Conservation (phyloP, 2,797 vertebrate species). For the Urocyon cinereoargenteus region DNA sequence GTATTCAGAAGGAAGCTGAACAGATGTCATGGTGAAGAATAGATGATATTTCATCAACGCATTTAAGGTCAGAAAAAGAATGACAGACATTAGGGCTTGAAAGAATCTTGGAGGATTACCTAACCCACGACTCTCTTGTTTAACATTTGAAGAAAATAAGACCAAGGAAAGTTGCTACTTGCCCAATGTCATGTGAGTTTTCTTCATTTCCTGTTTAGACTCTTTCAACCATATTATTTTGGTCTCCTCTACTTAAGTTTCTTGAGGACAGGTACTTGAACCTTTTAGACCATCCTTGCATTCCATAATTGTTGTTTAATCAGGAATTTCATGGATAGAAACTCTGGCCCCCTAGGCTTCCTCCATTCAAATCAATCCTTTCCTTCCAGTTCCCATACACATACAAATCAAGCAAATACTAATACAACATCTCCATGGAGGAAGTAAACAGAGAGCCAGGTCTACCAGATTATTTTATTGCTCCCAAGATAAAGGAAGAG, state of each 20-base stretch:
- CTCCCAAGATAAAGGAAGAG: conserved; percentile 9
- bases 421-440: background rate
- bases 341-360: background rate
- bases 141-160: background rate
- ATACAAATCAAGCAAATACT: background rate
- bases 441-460: background rate
- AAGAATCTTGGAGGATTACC: background rate
- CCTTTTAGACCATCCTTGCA: background rate
- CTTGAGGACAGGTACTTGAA: background rate
- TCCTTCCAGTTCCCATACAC: background rate
- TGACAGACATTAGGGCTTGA: background rate
- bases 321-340: background rate
- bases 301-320: background rate
- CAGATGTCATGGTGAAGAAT: background rate
- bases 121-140: conserved; percentile 34
- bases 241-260: background rate
- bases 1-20: background rate
- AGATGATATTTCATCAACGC: background rate
- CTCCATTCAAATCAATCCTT: background rate
- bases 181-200: background rate
- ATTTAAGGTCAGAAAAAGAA: conserved; percentile 19
- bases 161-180: background rate
- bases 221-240: background rate
- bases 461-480: background rate
- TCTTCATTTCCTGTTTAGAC: background rate